Evolutionary conservation across 2,888 invertebrate species (phyloP).

Genomic region (Orthonevra nobilis): DNA sequence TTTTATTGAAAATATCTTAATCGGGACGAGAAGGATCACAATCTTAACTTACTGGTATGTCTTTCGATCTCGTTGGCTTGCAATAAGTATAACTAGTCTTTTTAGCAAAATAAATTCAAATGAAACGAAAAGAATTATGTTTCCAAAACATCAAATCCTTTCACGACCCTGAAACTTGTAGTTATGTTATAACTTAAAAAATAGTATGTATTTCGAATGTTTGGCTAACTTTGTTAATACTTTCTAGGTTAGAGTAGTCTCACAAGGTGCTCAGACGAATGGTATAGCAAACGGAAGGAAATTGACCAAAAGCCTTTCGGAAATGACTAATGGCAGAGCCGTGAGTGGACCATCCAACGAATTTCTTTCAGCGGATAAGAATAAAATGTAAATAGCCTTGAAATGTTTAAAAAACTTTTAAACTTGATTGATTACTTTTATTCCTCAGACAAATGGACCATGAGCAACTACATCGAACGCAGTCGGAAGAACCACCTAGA

Average conservation of each 20-base stretch:
- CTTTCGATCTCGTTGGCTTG: too few species aligned
- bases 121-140: too few species aligned
- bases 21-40: too few species aligned
- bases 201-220: too few species aligned
- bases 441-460: slow-evolving; percentile 83
- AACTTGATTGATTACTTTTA: background rate
- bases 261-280: slow-evolving; percentile 94
- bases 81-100: too few species aligned
- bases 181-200: too few species aligned
- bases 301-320: slow-evolving; percentile 91
- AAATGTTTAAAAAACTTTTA: background rate
- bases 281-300: slow-evolving; percentile 88
- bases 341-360: slow-evolving; percentile 77
- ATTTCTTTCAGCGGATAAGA: slow-evolving; percentile 73
- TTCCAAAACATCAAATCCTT: too few species aligned
- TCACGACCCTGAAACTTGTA: too few species aligned
- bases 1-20: too few species aligned
- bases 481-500: slow-evolving; percentile 91
- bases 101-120: too few species aligned
- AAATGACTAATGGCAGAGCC: slow-evolving; percentile 83
- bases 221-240: background rate
- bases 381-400: slow-evolving; percentile 39
- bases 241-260: slow-evolving; percentile 89
- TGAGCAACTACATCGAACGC: slow-evolving; percentile 89
- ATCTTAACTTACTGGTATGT: too few species aligned